These are phyloP conservation scores for Lagocephalus sceleratus DNA, from an alignment of 2,797 vertebrate genomes.

Conservation along the genomic window DNA sequence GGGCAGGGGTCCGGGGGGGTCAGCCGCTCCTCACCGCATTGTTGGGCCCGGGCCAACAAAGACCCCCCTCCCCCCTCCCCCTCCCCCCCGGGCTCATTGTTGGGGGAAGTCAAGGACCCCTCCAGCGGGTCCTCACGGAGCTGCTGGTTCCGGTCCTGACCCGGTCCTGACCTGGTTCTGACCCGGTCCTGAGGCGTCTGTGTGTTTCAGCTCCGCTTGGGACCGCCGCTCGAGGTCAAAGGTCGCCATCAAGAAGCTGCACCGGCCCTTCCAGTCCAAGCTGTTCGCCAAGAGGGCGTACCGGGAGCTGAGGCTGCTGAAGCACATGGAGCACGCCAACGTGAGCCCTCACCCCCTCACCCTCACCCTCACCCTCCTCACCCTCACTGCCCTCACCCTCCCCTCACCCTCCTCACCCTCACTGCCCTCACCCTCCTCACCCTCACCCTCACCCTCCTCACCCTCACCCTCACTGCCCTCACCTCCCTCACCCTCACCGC, in stretches of 20 bases:
- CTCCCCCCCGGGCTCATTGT: constrained; percentile 40
- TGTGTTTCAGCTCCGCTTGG: constrained; percentile 80
- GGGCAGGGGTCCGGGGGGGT: too few species aligned
- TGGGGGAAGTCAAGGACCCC: constrained; percentile 39
- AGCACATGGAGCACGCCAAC: constrained; percentile 94
- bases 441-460: too few species aligned
- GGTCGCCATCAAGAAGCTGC: constrained; percentile 94
- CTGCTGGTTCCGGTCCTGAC: too few species aligned
- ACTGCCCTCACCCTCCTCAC: too few species aligned
- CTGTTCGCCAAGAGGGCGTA: constrained; percentile 92
- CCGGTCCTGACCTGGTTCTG: too few species aligned
- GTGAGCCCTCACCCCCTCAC: constrained; percentile 65
- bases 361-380: background rate
- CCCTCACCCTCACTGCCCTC: too few species aligned
- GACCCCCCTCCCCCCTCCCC: constrained; percentile 38
- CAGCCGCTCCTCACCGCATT: too few species aligned
- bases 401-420: too few species aligned
- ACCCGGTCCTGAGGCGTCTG: too few species aligned
- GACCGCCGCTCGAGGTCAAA: constrained; percentile 78
- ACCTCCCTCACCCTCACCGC: too few species aligned
- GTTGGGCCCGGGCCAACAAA: constrained; percentile 65
- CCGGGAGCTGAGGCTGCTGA: constrained; percentile 88
- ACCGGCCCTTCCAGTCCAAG: constrained; percentile 92
- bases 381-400: too few species aligned
- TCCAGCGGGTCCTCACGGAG: too few species aligned